These are phyloP conservation scores for Oasisia sp. DNA, from an alignment of 2,888 invertebrate genomes.

Conservation along the genomic window DNA sequence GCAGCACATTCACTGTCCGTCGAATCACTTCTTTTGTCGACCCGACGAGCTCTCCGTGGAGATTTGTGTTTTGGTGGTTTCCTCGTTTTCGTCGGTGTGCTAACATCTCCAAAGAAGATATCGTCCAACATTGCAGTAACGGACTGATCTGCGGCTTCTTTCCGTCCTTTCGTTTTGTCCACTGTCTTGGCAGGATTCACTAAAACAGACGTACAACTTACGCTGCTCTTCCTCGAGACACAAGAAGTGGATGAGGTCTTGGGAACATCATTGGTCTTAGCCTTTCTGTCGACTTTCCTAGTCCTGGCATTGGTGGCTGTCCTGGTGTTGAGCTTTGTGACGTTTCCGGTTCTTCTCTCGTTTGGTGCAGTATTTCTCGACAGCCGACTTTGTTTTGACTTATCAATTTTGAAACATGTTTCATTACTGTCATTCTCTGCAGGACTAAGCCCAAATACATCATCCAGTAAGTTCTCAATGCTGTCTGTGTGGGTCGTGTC, in stretches of 20 bases:
- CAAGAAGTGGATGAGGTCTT: background rate
- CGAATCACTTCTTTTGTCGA: background rate
- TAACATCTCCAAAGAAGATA: background rate
- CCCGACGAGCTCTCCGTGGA: background rate
- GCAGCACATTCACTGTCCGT: background rate
- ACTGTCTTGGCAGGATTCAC: background rate
- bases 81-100: background rate
- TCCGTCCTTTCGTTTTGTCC: background rate
- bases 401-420: background rate
- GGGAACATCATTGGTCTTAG: background rate
- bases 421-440: background rate
- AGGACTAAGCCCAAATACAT: background rate
- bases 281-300: background rate
- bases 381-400: background rate
- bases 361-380: background rate
- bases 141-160: background rate
- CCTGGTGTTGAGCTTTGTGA: background rate
- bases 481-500: background rate
- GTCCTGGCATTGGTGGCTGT: background rate
- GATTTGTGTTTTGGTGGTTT: constrained; percentile 17
- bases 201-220: background rate
- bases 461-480: background rate
- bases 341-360: background rate
- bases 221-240: background rate
- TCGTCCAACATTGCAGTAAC: background rate